phyloP scores from a whole-genome alignment of 2,113 vertebrate species.

The Myiozetetes cayanensis region DNA sequence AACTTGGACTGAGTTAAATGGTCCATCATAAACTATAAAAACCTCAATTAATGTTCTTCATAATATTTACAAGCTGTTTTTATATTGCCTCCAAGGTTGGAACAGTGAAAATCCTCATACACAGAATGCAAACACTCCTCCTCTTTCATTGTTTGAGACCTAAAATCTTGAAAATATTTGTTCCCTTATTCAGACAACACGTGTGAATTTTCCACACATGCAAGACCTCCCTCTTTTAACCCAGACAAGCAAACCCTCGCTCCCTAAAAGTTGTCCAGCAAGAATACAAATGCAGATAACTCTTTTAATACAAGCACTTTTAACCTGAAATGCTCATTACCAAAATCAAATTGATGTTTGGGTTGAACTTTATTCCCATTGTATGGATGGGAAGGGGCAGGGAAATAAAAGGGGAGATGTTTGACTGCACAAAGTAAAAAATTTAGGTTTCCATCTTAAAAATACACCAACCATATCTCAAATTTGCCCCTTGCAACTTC shows the following conservation, averaged over 20 bases:
- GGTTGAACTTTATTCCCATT: not conserved
- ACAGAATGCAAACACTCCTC: not conserved
- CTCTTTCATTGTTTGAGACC: not conserved
- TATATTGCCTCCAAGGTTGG: not conserved
- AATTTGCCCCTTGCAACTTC: not conserved
- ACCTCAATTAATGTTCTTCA: not conserved
- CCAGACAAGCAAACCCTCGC: not conserved
- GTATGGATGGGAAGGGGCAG: not conserved
- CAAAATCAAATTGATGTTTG: not conserved
- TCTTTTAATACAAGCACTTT: not conserved
- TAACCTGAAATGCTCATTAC: not conserved
- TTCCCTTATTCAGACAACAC: not conserved
- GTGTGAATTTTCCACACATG: not conserved
- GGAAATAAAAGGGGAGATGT: not conserved
- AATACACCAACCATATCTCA: not conserved
- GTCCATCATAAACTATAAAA: not conserved
- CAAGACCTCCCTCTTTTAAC: not conserved
- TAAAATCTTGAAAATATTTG: not conserved
- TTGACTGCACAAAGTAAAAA: not conserved
- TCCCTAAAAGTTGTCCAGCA: not conserved
- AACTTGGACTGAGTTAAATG: not conserved
- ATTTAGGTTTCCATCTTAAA: not conserved
- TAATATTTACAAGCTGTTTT: not conserved
- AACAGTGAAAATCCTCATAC: not conserved
- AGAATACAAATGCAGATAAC: not conserved